Evolutionary conservation across 2,113 vertebrate genomes (phyloP), one percentile per base, ranked within the genome.

Genomic region (Boulengeromyrus knoepffleri): DNA sequence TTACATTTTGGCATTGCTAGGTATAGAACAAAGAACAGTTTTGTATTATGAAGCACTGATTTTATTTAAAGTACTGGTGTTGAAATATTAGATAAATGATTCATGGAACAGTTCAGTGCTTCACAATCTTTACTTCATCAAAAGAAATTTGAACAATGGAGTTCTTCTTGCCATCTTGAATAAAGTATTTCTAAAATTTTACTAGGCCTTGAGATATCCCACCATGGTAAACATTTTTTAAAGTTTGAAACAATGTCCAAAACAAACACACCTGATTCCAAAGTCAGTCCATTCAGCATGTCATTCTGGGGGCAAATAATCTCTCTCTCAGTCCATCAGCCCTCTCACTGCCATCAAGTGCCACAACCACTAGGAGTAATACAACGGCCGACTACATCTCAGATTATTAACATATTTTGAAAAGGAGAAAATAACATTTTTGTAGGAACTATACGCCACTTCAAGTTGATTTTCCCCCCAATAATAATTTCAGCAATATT

Each of bases 161-260:
- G n/a, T 50, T 86, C 10, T 46, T n/a, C 46, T 87, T 21, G 4
- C 85, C 85, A 50, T 52, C 45, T 47, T 47, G 42, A 45, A 45
- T 85, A 47, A 45, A 24, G 45, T 85, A 85, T 47, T 85, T 85
- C 46, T 83, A 9, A 45, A 10, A 8, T 70, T 77, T 77, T 77
- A 77, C 13, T 31, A 39, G 70, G 66, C 88, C 49, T 13, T 80
- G 47, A 89, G 19, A 80, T 53, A 39, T 13, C 66, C 31, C 89
- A 90, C 90, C 88, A 92, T 91, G 87, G 91, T 88, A 93, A 90
- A 89, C 21, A 83, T 83, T 89, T 49, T 56, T 15, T 80, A 31
- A 88, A 46, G n/a, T 50, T 85, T 2, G 19, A 90, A 90, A 87
- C 88, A n/a, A 58, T 86, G 17, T 90, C 91, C 88, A 89, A 90